phyloP scores from a whole-genome alignment of 2,113 vertebrate species.

The Rhinopithecus roxellana region DNA sequence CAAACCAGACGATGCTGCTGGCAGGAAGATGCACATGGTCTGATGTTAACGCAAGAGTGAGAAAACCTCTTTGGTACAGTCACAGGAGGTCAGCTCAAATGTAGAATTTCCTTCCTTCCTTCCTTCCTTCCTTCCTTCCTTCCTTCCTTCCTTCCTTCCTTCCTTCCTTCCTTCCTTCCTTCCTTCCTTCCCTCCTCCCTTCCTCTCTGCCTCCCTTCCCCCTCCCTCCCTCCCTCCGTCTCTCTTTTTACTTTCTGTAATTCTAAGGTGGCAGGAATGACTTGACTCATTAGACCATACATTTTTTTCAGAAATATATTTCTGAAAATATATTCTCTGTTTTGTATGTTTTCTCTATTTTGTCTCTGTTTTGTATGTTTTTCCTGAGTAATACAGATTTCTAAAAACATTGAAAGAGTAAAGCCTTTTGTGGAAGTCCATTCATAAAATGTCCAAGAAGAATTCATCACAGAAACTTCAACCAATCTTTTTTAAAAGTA shows the following conservation, averaged over 20 bases:
- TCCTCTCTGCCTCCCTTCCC: fast-evolving
- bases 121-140: neutral
- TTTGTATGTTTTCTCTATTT: neutral
- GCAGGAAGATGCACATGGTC: neutral
- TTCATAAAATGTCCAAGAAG: neutral
- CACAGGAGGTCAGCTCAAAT: neutral
- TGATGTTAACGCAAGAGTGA: neutral
- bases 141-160: too few relatives aligned
- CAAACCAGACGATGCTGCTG: neutral
- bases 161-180: too few relatives aligned
- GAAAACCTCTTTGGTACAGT: neutral
- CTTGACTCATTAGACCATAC: neutral
- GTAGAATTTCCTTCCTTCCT: neutral
- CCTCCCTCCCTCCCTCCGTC: fast-evolving
- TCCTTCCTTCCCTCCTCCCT: too few relatives aligned
- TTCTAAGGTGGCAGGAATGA: neutral
- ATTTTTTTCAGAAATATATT: neutral
- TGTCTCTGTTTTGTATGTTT: neutral
- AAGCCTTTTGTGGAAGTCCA: neutral
- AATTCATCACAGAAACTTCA: neutral
- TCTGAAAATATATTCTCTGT: neutral
- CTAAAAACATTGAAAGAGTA: neutral
- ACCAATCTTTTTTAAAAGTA: neutral
- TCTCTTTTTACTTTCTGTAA: neutral
- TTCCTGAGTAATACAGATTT: neutral